Conservation (phyloP, 30 jellyfish, hydroid and myxozoan species). For the Chironex yamaguchii region DNA sequence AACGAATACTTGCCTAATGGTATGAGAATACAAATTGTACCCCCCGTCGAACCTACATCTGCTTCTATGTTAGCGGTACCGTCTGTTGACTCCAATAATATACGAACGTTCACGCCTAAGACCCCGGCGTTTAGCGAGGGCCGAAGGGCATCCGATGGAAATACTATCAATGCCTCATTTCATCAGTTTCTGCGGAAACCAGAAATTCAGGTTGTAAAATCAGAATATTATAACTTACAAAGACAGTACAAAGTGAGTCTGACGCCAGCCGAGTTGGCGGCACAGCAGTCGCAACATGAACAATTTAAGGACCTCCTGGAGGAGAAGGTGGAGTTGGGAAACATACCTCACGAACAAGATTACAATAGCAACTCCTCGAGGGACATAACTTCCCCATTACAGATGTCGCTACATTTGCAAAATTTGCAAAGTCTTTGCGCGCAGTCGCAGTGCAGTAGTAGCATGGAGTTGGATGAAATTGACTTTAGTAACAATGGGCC, state of each 20-base stretch:
- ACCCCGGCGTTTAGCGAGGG: constrained; percentile 92
- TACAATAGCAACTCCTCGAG: constrained; percentile 5
- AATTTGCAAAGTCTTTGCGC: background rate
- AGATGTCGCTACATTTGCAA: background rate
- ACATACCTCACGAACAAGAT: constrained; percentile 33
- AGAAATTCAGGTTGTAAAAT: constrained; percentile 70
- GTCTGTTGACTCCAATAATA: constrained; percentile 22
- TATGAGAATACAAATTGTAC: constrained; percentile 90
- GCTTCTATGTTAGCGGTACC: constrained; percentile 73
- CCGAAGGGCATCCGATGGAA: constrained; percentile 98
- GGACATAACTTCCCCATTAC: background rate
- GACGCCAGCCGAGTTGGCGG: constrained; percentile 86
- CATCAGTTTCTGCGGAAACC: constrained; percentile 86
- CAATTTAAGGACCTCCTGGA: constrained; percentile 54
- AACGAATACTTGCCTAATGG: constrained; percentile 72
- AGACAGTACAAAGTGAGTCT: constrained; percentile 77
- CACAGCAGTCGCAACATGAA: constrained; percentile 77
- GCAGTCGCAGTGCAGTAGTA: constrained; percentile 32
- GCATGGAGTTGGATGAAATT: constrained; percentile 63
- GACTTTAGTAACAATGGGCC: constrained; percentile 52
- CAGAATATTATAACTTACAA: constrained; percentile 86
- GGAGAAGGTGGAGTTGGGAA: constrained; percentile 18
- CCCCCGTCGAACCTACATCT: constrained; percentile 93
- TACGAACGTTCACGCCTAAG: constrained; percentile 61
- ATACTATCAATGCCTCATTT: constrained; percentile 92